Evolutionary conservation across 2,113 vertebrate species (phyloP), one percentile per base, ranked within the genome.

Genomic region (Myxocyprinus asiaticus): DNA sequence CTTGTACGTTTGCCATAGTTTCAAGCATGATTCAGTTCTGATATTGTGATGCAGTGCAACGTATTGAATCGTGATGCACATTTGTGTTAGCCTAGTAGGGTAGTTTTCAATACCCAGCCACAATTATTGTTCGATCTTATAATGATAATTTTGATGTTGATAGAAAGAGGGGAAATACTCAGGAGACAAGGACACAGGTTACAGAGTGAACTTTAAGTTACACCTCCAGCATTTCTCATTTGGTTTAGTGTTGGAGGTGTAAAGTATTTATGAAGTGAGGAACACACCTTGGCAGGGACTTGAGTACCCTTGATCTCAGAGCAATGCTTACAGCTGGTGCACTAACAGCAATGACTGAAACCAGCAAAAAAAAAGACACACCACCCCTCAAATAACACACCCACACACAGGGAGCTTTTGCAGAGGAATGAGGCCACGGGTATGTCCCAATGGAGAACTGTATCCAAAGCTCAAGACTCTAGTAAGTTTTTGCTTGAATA

Each of bases 311-410:
- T 1, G 82, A 48, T 73, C 65, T 70, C 48, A 0, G 43, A 83
- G 77, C 88, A 76, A 86, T 89, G 81, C 81, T 84, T 84, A 89
- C 86, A 86, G 84, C 85, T 89, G 86, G 22, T 33, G 22, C 22
- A 33, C 22, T 33, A 85, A 86, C 86, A 87, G 81, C 63, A 83
- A 68, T n/a, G 64, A 85, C 67, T 33, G 76, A 84, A 82, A 87
- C 78, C 55, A 50, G 71, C 86, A 85, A 79, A 87, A 81, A 85
- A 68, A 77, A 86, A 81, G 85, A 82, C 11, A 76, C 66, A 48
- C 17, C 0, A 64, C 68, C 17, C 77, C 80, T 88, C 85, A 50
- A 50, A 89, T 88, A 86, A 85, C n/a, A 9, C 50, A 72, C 44
- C 88, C 86, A 85, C n/a, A 14, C 50, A 72, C 44, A 8, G 11